These are phyloP conservation scores for Silvanus unidentatus DNA, from an alignment of 2,888 invertebrate genomes.

Conservation along the genomic window DNA sequence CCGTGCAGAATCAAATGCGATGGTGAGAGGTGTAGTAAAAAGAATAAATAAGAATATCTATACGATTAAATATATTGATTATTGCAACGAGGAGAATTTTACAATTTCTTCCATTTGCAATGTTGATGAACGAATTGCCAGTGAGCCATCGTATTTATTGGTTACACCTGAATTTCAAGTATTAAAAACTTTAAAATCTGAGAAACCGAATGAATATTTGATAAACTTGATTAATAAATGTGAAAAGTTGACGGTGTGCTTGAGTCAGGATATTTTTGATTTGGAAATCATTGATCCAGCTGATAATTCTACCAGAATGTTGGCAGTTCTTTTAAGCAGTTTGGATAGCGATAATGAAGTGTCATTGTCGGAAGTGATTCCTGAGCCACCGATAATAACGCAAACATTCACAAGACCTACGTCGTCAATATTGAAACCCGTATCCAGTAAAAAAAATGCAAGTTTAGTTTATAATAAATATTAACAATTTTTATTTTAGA, in stretches of 20 bases:
- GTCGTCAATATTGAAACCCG: too few species aligned
- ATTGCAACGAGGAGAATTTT: conserved; percentile 24
- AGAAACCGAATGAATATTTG: background rate
- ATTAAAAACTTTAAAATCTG: conserved; percentile 9
- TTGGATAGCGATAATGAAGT: background rate
- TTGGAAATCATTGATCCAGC: conserved; percentile 4
- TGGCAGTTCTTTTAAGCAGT: too few species aligned
- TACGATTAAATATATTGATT: conserved; percentile 32
- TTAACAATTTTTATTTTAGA: too few species aligned
- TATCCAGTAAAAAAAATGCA: too few species aligned
- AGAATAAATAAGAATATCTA: conserved; percentile 18
- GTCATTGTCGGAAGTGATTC: background rate
- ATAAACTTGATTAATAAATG: too few species aligned
- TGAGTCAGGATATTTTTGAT: conserved; percentile 19
- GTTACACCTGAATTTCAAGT: conserved; percentile 19
- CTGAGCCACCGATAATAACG: background rate
- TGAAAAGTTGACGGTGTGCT: too few species aligned
- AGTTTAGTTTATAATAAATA: too few species aligned
- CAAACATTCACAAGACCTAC: too few species aligned
- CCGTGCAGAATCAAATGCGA: conserved; percentile 17
- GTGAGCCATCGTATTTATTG: conserved; percentile 20
- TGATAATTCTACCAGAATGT: too few species aligned
- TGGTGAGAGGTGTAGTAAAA: conserved; percentile 29
- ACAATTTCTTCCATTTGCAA: conserved; percentile 26
- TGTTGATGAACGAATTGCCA: conserved; percentile 26